phyloP scores from a whole-genome alignment of 64 coral and sea anemone genomes.

The Trachythela sp. region DNA sequence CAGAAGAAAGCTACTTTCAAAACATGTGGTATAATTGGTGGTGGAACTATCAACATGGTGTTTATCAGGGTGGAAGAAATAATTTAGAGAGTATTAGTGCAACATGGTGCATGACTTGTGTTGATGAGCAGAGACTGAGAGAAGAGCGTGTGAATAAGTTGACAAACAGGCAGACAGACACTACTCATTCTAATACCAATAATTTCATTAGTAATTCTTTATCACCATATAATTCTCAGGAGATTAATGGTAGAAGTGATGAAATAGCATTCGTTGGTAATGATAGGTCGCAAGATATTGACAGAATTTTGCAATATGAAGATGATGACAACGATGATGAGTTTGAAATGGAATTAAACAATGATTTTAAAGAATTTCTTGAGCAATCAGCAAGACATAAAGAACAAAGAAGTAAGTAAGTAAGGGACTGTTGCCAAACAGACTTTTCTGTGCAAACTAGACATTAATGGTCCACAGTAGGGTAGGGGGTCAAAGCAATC shows the following conservation, averaged over 20 bases:
- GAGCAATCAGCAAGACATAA: conserved; percentile 13
- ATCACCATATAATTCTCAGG: not conserved
- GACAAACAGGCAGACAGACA: not conserved
- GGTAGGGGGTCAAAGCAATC: too few species aligned
- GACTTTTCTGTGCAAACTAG: too few species aligned
- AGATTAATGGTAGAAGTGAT: not conserved
- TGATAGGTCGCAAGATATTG: not conserved
- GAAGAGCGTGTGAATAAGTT: not conserved
- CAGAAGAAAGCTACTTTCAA: not conserved
- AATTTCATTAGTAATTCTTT: not conserved
- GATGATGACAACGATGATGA: not conserved
- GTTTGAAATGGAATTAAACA: conserved; percentile 21
- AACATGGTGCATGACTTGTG: not conserved
- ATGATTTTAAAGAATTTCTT: conserved; percentile 15
- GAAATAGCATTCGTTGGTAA: not conserved
- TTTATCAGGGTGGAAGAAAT: not conserved
- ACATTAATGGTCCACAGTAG: too few species aligned
- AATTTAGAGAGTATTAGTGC: not conserved
- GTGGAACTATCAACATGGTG: not conserved
- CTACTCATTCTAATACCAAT: not conserved
- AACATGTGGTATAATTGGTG: not conserved
- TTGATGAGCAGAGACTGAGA: not conserved
- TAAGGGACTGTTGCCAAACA: too few species aligned
- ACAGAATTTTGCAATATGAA: not conserved
- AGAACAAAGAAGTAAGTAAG: conserved; percentile 21